Base-by-base conservation (phyloP, 2,797 vertebrate species). In the Oophaga sylvatica region DNA sequence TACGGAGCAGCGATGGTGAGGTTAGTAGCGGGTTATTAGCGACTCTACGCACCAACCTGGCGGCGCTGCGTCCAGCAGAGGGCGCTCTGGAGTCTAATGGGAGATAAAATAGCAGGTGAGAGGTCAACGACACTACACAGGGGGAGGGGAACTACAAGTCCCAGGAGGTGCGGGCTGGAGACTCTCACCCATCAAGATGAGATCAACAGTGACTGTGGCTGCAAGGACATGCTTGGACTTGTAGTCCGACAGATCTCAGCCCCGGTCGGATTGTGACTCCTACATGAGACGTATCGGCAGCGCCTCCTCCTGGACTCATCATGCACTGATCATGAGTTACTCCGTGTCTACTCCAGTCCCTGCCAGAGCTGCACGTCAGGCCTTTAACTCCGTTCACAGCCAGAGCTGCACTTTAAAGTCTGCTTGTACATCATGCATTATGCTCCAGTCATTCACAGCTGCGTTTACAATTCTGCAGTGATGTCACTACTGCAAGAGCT, bases 81-180 rank as follows among this genome's bases (percentile, higher is more conserved):
- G 83, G 87, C 83, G 56, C 60, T 88, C 87, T 83, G 81, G 63
- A 78, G 81, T 84, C 87, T 84, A 83, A 29, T 88, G 87, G 83
- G 56, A 85, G 77, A 88, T 76, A 85, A 88, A 79, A 88, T 63
- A 88, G n/a, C 35, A 81, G 16, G 67, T 83, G 63, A 77, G 86
- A 62, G 68, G 35, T 10, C 2, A 22, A 29, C 78, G 62, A n/a
- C 57, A 80, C 57, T 35, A 56, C 16, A 80, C 45, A n/a, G 73
- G 2, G 11, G 16, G 45, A 20, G 78, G 15, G 57, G 78, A 35
- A 80, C 78, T 80, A 80, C 20, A 80, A 80, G 78, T 62, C 3
- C 20, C 78, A 80, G 57, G 29, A 59, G 16, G 57, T 20, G 29
- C 57, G 41, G 11, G n/a, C 75, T 22, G 26, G 16, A 13, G 56